Evolutionary conservation across 2,888 invertebrate species (phyloP), one percentile per base, ranked within the genome.

Genomic region (Ceraclea dissimilis): DNA sequence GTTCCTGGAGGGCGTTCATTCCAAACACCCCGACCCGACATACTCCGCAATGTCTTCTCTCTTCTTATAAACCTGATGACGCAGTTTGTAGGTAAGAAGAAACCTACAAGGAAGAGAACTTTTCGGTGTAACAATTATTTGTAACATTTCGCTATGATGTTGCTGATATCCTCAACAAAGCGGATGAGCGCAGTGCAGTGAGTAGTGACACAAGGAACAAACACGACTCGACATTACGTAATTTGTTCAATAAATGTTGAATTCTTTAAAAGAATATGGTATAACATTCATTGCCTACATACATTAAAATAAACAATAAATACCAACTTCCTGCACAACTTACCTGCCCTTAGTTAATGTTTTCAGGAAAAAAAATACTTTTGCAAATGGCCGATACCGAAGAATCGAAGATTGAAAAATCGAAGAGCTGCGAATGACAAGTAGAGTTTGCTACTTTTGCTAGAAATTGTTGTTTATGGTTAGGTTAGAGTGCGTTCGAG

Each of bases 31-130:
- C 64, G 62, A 59, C 56, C 39, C 51, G 57, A 52, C 54, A 59
- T 60, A 34, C 48, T 39, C 34, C 21, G 34, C 34, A 49, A 46
- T 51, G 50, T 44, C 52, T 53, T 44, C 31, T 22, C 21, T 68
- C 70, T 72, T 71, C 73, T 73, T 72, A 75, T 76, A 76, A 75
- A 78, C 75, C 60, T 65, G 60, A 62, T 61, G 64, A 73, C 76
- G 78, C 73, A 75, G 76, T 76, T 75, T 75, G 76, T 78, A 76
- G 74, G 77, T 77, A 75, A 71, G 76, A 74, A 75, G 76, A 76
- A 76, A 81, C 82, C 82, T 82, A 82, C 79, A 81, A 81, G 81
- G 79, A 82, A 80, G 81, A 82, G 72, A 81, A 82, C 82, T 82
- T 76, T 79, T 79, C 74, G 81, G 81, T 81, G 81, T 82, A 77